Evolutionary conservation across 2,797 vertebrate species (phyloP).

Genomic region (Ctenopoma kingsleyae): DNA sequence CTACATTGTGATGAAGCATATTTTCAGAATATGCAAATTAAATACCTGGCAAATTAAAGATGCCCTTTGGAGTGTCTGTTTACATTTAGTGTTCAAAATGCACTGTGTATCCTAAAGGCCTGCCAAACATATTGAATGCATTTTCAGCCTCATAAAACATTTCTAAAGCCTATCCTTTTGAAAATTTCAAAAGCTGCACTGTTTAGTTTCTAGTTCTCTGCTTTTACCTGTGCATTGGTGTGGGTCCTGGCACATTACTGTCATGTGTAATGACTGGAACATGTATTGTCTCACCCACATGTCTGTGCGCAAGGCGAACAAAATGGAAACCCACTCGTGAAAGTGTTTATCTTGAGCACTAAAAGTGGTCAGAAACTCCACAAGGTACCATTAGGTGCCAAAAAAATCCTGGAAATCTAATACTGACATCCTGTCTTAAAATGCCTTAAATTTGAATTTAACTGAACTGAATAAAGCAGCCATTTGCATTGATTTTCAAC

Average conservation of each 20-base stretch:
- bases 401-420: slow-evolving; percentile 6
- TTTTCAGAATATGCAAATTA: background rate
- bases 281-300: background rate
- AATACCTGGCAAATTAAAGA: background rate
- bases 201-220: background rate
- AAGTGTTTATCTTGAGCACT: background rate
- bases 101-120: no score
- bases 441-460: background rate
- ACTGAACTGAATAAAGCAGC: slow-evolving; percentile 11
- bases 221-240: background rate
- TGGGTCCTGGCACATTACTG: background rate
- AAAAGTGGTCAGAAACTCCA: slow-evolving; percentile 11
- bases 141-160: background rate
- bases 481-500: slow-evolving; percentile 13
- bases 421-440: background rate
- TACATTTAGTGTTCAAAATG: no score
- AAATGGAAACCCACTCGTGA: background rate
- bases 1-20: background rate
- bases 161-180: background rate
- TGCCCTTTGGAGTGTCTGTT: background rate
- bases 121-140: no score
- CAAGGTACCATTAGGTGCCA: slow-evolving; percentile 1
- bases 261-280: slow-evolving; percentile 6
- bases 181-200: background rate
- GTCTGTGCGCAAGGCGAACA: background rate